Base-by-base conservation (phyloP, 2,888 invertebrate species). In the Microdon myrmicae region DNA sequence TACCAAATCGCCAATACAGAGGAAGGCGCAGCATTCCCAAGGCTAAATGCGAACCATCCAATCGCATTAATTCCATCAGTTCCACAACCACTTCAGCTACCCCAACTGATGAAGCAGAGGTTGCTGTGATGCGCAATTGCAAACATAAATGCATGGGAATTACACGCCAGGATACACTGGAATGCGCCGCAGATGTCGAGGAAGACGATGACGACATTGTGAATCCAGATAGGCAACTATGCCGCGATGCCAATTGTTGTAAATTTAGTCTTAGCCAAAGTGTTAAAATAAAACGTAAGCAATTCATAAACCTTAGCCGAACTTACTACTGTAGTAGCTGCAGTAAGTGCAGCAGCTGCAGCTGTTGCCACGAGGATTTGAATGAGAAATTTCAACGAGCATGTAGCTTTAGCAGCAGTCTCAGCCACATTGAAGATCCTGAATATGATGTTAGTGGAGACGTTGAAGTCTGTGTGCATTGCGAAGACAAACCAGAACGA, bases 241-340 rank as follows among this genome's bases (percentile, higher is more conserved):
- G 45, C 41, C 54, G 51, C 28, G 59, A 64, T 28, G 49, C 48
- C 16, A 51, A 41, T 9, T 37, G 61, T 41, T 26, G 66, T 58
- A 43, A 34, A 54, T 32, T 58, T 38, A 51, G 49, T 58, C 34
- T 49, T 48, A 78, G 75, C 41, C 74, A 76, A 44, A 73, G 74
- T 39, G 76, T 76, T 4, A 69, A 73, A 44, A 77, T 77, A 28
- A 75, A 74, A 53, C 70, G 77, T 3, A 77, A 77, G 47, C 71
- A 73, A 1, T 77, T 77, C 28, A 71, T 71, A 17, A 71, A 74
- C 12, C 48, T 59, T 68, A 72, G 10, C 68, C 68, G 44, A 68
- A 70, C 7, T 69, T 70, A 41, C 53, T 73, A 72, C 55, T 70
- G 70, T 58, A 76, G 76, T 70, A 75, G 74, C 59, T 76, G 77